Evolutionary conservation across 1,140 invertebrate species (phyloP).

Genomic region (Tetranychus urticae): DNA sequence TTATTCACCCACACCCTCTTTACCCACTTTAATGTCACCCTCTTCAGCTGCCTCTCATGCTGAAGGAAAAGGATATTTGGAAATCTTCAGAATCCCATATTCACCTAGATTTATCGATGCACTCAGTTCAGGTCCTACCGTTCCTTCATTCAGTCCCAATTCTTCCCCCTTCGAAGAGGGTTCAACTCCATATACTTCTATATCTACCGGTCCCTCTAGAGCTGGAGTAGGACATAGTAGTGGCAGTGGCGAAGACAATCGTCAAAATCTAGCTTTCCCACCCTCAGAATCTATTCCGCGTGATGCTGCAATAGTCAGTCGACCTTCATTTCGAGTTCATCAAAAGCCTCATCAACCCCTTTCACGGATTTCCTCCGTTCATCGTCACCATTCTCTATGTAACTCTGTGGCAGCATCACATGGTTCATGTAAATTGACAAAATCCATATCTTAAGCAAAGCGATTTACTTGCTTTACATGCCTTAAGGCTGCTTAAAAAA

Average conservation of each 20-base stretch:
- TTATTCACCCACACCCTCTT: conserved; percentile 8
- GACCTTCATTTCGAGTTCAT: conserved; percentile 1
- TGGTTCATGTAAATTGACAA: conserved; percentile 6
- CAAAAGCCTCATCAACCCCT: neutral
- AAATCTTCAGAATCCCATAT: conserved; percentile 4
- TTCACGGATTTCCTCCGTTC: conserved; percentile 1
- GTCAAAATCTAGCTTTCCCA: neutral
- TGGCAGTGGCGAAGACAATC: neutral
- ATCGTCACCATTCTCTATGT: neutral
- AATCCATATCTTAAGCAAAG: no score
- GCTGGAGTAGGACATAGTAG: neutral
- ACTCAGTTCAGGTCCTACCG: neutral
- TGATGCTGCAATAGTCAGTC: neutral
- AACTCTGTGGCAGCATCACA: conserved; percentile 2
- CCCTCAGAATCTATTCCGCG: neutral
- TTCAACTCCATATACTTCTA: neutral
- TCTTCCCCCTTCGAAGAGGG: conserved; percentile 1
- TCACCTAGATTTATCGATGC: neutral
- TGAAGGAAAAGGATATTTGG: conserved; percentile 8
- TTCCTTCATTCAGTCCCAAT: neutral
- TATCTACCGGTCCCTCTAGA: neutral
- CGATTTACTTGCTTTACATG: no score
- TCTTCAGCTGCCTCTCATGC: conserved; percentile 7
- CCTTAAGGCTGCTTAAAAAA: no score
- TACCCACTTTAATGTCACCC: conserved; percentile 7